Percentiles rank a stretch among this genome's conserved stretches.
Conservation (phyloP, 2,113 vertebrate genomes). For the Microtus oregoni region DNA sequence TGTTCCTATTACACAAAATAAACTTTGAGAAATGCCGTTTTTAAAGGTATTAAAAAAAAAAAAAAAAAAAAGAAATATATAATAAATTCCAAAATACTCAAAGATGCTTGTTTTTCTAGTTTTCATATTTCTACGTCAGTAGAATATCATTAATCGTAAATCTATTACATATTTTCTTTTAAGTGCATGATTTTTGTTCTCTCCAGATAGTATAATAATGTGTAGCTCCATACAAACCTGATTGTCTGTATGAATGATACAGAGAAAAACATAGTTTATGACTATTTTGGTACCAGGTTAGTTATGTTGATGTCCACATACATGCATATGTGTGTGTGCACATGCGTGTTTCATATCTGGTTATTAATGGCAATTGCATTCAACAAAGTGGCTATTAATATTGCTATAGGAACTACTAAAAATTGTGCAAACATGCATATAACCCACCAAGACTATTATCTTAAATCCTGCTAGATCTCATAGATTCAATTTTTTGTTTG, state of each 20-base stretch:
- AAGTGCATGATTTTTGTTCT: slow-evolving; percentile 45
- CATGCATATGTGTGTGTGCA: background rate
- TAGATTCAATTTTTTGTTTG: background rate
- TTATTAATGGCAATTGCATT: background rate
- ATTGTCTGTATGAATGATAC: background rate
- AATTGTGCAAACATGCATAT: background rate
- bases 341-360: background rate
- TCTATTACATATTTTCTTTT: slow-evolving; percentile 50
- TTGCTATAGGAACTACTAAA: background rate
- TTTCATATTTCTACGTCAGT: slow-evolving; percentile 20
- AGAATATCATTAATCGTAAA: background rate
- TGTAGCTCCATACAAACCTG: background rate
- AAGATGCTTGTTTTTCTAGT: background rate
- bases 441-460: background rate
- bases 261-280: background rate
- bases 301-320: background rate
- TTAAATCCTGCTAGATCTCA: background rate
- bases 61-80: background rate
- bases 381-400: background rate
- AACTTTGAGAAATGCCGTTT: too few species aligned
- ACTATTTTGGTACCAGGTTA: background rate
- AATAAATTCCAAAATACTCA: slow-evolving; percentile 31
- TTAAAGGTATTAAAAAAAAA: too few species aligned
- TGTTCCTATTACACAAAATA: too few species aligned
- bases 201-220: background rate